Conservation (phyloP, 1,140 invertebrate species). For the Lycorma delicatula region DNA sequence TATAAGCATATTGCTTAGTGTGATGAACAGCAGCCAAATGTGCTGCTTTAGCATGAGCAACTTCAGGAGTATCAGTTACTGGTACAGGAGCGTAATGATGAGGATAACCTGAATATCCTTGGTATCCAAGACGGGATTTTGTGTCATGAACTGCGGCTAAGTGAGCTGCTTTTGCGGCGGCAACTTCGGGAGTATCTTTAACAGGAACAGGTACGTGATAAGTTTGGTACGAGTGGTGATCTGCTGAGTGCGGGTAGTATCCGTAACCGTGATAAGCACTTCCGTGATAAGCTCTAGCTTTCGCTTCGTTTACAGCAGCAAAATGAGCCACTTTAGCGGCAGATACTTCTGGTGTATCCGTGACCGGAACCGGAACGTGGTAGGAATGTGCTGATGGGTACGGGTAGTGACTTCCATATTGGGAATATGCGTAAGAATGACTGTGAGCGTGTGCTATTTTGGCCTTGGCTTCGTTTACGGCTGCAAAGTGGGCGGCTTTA, state of each 20-base stretch:
- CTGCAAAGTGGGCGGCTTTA: conserved; percentile 39
- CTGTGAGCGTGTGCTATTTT: conserved; percentile 41
- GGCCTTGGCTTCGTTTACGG: not conserved
- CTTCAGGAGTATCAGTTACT: not conserved
- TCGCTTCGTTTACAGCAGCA: not conserved
- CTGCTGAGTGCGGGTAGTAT: too few relatives aligned
- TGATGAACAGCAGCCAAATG: not conserved
- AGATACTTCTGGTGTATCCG: not conserved
- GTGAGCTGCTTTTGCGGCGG: conserved; percentile 4
- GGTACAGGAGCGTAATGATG: not conserved
- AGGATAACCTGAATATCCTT: too few relatives aligned
- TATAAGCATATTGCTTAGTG: too few relatives aligned
- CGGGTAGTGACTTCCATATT: too few relatives aligned
- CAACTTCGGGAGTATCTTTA: conserved; percentile 21
- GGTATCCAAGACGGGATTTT: too few relatives aligned
- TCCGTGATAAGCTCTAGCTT: not conserved
- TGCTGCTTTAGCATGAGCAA: not conserved
- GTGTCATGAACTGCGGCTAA: too few relatives aligned
- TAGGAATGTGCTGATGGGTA: not conserved
- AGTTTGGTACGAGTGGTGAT: too few relatives aligned
- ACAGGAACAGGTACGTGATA: conserved; percentile 7
- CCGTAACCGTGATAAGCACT: not conserved
- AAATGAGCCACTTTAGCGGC: not conserved
- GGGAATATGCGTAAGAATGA: too few relatives aligned
- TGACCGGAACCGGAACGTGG: not conserved